These are phyloP conservation scores for Sanderia malayensis DNA, from an alignment of 30 jellyfish, hydroid and myxozoan species.

Conservation along the genomic window DNA sequence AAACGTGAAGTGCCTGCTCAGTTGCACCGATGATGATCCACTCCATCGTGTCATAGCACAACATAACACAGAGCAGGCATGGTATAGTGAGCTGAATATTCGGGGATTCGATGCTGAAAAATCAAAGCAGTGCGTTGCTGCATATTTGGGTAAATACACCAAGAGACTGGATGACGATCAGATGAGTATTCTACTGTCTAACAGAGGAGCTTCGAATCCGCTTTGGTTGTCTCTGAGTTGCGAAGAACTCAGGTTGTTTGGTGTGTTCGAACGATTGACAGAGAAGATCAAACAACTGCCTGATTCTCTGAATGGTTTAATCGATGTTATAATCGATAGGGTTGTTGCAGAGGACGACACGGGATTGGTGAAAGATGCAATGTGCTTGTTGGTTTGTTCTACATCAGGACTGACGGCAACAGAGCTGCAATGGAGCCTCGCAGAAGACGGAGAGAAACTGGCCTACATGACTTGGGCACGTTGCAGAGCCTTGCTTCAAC, in stretches of 20 bases:
- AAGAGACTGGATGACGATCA: constrained; percentile 75
- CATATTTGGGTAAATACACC: constrained; percentile 56
- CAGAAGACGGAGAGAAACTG: constrained; percentile 50
- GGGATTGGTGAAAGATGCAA: constrained; percentile 35
- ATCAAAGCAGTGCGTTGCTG: constrained; percentile 9
- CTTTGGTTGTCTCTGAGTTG: constrained; percentile 86
- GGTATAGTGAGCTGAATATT: constrained; percentile 13
- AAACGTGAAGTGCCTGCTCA: constrained; percentile 49
- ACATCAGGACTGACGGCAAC: constrained; percentile 67
- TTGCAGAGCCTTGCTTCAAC: constrained; percentile 46
- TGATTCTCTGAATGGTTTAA: constrained; percentile 49
- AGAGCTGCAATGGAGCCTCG: constrained; percentile 65
- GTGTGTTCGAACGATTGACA: constrained; percentile 73
- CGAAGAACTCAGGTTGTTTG: constrained; percentile 88
- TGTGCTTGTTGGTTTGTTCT: constrained; percentile 40
- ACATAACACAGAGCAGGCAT: not conserved
- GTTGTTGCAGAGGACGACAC: constrained; percentile 73
- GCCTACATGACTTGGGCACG: constrained; percentile 67
- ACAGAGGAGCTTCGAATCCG: constrained; percentile 67
- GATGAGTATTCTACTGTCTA: constrained; percentile 36
- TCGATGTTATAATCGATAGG: constrained; percentile 35
- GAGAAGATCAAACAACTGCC: constrained; percentile 53
- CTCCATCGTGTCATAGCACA: not conserved
- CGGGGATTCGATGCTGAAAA: constrained; percentile 52
- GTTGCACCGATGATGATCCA: constrained; percentile 61